phyloP scores from a whole-genome alignment of 92 coral and sea anemone genomes.

The Meandrina meandrites region DNA sequence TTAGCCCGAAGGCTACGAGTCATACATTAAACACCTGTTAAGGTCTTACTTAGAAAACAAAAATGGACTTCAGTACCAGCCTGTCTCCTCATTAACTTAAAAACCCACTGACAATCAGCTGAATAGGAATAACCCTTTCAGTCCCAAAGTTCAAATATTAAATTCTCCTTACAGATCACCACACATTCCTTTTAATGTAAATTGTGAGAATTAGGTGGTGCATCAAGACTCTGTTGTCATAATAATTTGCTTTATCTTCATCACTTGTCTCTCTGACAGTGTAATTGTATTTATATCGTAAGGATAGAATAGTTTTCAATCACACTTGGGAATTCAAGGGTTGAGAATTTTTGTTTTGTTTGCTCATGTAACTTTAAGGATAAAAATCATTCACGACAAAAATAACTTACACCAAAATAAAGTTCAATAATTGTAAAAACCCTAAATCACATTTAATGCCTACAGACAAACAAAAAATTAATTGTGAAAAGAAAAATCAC shows the following conservation, averaged over 20 bases:
- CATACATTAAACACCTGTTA: background rate
- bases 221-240: background rate
- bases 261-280: background rate
- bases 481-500: background rate
- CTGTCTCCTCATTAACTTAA: background rate
- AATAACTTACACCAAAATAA: constrained; percentile 33
- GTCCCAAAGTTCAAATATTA: background rate
- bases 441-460: background rate
- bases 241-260: background rate
- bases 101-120: background rate
- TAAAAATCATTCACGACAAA: constrained; percentile 11
- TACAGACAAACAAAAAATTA: background rate
- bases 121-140: background rate
- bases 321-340: background rate
- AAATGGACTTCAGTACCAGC: constrained; percentile 25
- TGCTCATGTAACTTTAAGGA: background rate
- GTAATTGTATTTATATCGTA: background rate
- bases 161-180: background rate
- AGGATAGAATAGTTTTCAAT: background rate
- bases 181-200: background rate
- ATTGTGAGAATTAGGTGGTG: background rate
- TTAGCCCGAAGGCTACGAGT: background rate
- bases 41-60: background rate
- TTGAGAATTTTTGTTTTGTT: background rate
- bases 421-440: background rate